Percentiles rank a stretch among this genome's conserved stretches.
Conservation (phyloP, 1,140 invertebrate genomes). For the Ladona fulva region DNA sequence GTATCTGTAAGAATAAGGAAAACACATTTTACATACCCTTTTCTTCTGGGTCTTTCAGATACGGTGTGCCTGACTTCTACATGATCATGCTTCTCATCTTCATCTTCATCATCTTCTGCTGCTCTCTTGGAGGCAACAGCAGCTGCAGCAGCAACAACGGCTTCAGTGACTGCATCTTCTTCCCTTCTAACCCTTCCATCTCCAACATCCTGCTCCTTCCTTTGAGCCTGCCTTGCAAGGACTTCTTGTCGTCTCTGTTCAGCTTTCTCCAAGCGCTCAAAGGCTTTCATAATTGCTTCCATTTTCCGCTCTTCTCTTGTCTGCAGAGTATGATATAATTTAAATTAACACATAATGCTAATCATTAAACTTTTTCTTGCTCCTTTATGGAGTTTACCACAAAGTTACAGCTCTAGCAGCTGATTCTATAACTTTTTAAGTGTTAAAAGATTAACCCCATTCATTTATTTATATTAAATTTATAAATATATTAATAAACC, state of each 20-base stretch:
- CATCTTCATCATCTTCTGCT: conserved; percentile 27
- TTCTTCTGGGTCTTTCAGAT: conserved; percentile 12
- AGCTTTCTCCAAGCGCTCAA: conserved; percentile 53
- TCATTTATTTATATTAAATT: too few relatives aligned
- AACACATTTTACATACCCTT: conserved; percentile 17
- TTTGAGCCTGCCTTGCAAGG: conserved; percentile 19
- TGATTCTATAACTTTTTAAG: too few relatives aligned
- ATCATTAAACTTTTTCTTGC: too few relatives aligned
- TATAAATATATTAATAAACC: too few relatives aligned
- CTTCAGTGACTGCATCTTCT: conserved; percentile 40
- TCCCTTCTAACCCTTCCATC: conserved; percentile 27
- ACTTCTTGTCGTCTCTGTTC: conserved; percentile 37
- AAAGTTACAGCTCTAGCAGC: too few relatives aligned
- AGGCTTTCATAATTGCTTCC: conserved; percentile 88
- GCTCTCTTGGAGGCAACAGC: conserved; percentile 12
- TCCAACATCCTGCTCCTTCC: background rate
- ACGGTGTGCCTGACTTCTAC: conserved; percentile 15
- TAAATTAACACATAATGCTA: too few relatives aligned
- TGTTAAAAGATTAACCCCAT: too few relatives aligned
- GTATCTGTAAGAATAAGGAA: too few relatives aligned
- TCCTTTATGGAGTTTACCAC: too few relatives aligned
- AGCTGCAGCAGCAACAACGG: conserved; percentile 31
- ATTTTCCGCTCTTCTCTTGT: conserved; percentile 92
- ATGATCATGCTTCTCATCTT: conserved; percentile 36
- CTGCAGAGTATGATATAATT: conserved; percentile 34